These are phyloP conservation scores for Ctenopoma multispine DNA, from an alignment of 2,797 vertebrate genomes.

Conservation along the genomic window DNA sequence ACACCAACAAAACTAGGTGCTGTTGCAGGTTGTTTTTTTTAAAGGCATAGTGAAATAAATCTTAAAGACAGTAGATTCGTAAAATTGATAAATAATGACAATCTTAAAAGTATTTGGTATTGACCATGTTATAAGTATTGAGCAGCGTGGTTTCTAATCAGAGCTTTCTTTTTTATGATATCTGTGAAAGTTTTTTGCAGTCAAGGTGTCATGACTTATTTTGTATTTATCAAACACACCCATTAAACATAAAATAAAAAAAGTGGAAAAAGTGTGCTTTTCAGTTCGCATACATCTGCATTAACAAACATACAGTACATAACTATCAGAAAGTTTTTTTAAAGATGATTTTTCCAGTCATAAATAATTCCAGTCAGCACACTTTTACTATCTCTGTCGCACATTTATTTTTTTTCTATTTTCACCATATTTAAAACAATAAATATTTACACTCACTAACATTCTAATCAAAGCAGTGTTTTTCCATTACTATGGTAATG, in stretches of 20 bases:
- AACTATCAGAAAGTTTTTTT: conserved; percentile 3
- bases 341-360: conserved; percentile 21
- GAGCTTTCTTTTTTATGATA: background rate
- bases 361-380: conserved; percentile 46
- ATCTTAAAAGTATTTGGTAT: background rate
- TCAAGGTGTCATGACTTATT: too few species aligned
- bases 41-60: background rate
- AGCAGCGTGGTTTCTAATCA: too few species aligned
- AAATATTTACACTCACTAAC: conserved; percentile 70
- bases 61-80: background rate
- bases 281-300: background rate
- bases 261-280: too few species aligned
- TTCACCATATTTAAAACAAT: conserved; percentile 54
- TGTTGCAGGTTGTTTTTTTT: conserved; percentile 7
- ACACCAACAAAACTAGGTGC: background rate
- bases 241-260: too few species aligned
- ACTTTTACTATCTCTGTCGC: conserved; percentile 6
- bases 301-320: background rate
- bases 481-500: conserved; percentile 77
- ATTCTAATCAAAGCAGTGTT: conserved; percentile 62
- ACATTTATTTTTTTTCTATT: conserved; percentile 9
- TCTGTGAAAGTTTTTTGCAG: background rate
- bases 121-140: background rate
- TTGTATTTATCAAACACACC: too few species aligned
- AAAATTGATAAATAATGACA: conserved; percentile 3